Percentiles rank a stretch among this genome's conserved stretches.
phyloP scores from a whole-genome alignment of 2,797 vertebrate genomes.

The Pipistrellus kuhlii region DNA sequence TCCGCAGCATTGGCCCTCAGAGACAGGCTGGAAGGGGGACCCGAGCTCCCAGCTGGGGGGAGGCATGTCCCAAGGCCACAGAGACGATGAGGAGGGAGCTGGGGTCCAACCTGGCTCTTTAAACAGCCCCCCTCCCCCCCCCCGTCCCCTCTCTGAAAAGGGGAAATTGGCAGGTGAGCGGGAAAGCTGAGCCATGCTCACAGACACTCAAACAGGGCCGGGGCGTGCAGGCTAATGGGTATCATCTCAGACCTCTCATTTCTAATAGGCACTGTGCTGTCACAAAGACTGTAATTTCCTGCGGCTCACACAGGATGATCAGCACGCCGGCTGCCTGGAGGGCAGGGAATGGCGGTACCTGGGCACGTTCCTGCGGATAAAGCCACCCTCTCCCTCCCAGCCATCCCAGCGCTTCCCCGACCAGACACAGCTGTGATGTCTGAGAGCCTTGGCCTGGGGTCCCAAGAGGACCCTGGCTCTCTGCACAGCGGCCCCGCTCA shows the following conservation, averaged over 20 bases:
- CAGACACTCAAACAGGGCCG: not conserved
- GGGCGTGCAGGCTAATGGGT: slow-evolving; percentile 20
- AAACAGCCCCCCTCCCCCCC: not conserved
- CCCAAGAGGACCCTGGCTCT: not conserved
- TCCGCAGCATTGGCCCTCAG: not conserved
- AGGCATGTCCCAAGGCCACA: not conserved
- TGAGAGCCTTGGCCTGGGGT: not conserved
- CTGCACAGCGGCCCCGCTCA: not conserved
- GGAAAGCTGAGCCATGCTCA: not conserved
- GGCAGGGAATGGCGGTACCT: not conserved
- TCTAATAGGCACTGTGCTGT: slow-evolving; percentile 50
- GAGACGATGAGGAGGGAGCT: not conserved
- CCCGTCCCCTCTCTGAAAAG: not conserved
- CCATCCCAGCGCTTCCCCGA: not conserved
- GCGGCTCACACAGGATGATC: not conserved
- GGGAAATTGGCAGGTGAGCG: not conserved
- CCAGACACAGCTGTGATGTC: not conserved
- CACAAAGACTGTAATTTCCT: slow-evolving; percentile 70
- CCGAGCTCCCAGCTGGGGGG: not conserved
- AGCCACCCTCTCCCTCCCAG: not conserved
- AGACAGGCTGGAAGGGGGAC: not conserved
- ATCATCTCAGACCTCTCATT: slow-evolving; percentile 63
- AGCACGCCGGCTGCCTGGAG: not conserved
- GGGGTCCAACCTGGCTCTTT: not conserved
- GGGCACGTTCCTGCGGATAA: not conserved